Evolutionary conservation across 2,797 vertebrate species (phyloP), one percentile per base, ranked within the genome.

Genomic region (Pangasius larnaudii): DNA sequence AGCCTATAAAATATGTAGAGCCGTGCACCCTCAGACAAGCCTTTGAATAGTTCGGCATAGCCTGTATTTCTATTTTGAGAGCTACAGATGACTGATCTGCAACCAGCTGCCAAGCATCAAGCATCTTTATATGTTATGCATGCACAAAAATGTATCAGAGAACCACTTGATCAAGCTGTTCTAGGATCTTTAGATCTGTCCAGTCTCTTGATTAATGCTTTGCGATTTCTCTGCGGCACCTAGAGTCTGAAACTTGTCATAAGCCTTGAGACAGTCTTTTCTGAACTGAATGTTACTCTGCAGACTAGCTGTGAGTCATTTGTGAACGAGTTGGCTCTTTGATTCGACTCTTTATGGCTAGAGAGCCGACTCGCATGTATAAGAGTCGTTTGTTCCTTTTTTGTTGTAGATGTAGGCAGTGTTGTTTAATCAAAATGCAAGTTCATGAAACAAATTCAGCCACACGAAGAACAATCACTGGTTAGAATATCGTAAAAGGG

Each of bases 221-320:
- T 94, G 0, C 96, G 95, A 3, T 96, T 59, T n/a, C 2, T 90
- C 91, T 96, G 95, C 89, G 96, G 53, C 77, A 91, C 94, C 95
- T 95, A 96, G 74, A 85, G 93, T 84, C 93, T 97, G 95, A 88
- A 95, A 95, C 90, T 96, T 96, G 89, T 95, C 95, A 53, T 95
- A 89, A 63, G 8, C 96, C 95, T 65, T 94, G 93, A 65, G 39
- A 85, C 30, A 79, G 19, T 13, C 75, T 53, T 53, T 9, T 78
- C 16, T 78, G 14, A 30, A 56, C 56, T 53, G 14, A 78, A 53
- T 53, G 49, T 7, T 78, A 7, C n/a, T 56, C 49, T 46, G 36
- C 71, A 27, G 71, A 74, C 18, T 72, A 16, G 49, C 24, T 1
- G 24, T 27, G 69, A 39, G 69, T 75, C 42, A 2, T n/a, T 24